Percentiles rank a stretch among this genome's conserved stretches.
Conservation (phyloP, 2,888 invertebrate species). For the Cosmorhoe ocellata region DNA sequence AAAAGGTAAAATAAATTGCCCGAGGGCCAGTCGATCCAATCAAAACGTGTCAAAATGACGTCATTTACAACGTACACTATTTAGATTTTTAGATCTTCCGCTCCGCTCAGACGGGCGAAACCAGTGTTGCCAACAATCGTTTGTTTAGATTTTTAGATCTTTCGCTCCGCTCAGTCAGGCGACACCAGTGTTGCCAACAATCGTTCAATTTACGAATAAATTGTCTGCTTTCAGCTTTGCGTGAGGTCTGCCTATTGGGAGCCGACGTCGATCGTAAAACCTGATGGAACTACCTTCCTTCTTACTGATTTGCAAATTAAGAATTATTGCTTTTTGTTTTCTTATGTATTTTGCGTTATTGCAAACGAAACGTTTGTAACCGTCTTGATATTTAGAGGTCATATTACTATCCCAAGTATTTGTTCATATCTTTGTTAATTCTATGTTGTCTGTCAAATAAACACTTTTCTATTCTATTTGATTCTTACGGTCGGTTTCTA, state of each 20-base stretch:
- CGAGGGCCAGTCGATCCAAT: too few relatives aligned
- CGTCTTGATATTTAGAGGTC: background rate
- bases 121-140: too few relatives aligned
- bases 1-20: too few relatives aligned
- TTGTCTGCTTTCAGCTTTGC: constrained; percentile 16
- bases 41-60: too few relatives aligned
- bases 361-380: background rate
- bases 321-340: constrained; percentile 15
- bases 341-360: background rate
- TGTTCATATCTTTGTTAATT: too few relatives aligned
- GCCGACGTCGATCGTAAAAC: constrained; percentile 23
- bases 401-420: too few relatives aligned
- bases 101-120: background rate
- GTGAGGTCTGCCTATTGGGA: constrained; percentile 23
- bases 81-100: background rate
- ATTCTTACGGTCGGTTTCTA: too few relatives aligned
- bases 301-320: constrained; percentile 7
- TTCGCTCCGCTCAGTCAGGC: background rate
- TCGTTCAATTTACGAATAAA: constrained; percentile 18
- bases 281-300: constrained; percentile 16
- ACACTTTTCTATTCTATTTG: too few relatives aligned
- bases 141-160: constrained; percentile 5
- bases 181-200: constrained; percentile 15
- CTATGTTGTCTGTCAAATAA: too few relatives aligned
- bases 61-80: too few relatives aligned